phyloP scores from a whole-genome alignment of 2,797 vertebrate species.

The Telmatherina bonti region DNA sequence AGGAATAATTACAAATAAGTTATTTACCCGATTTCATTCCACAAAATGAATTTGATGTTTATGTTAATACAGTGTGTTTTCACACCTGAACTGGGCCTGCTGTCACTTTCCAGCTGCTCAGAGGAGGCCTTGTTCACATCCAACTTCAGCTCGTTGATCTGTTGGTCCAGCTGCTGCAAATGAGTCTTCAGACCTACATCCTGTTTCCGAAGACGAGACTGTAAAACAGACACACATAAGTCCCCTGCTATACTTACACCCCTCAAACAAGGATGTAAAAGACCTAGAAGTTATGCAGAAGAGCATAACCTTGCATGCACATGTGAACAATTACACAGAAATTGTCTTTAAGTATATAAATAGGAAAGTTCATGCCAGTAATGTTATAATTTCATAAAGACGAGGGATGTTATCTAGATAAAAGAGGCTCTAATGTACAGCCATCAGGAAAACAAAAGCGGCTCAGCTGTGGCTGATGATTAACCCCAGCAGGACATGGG shows the following conservation, averaged over 20 bases:
- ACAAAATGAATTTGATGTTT: neutral
- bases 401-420: conserved; percentile 41
- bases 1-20: conserved; percentile 5
- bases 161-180: conserved; percentile 92
- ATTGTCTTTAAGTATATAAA: conserved; percentile 2
- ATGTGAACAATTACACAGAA: conserved; percentile 3
- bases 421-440: conserved; percentile 72
- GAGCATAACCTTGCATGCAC: neutral
- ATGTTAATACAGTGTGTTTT: conserved; percentile 1
- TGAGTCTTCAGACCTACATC: conserved; percentile 92
- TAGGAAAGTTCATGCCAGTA: conserved; percentile 3
- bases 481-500: conserved; percentile 84
- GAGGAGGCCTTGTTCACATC: conserved; percentile 86
- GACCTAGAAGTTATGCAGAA: neutral
- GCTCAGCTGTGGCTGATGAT: conserved; percentile 83
- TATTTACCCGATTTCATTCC: conserved; percentile 1
- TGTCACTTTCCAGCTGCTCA: conserved; percentile 92
- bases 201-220: conserved; percentile 90
- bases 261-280: neutral
- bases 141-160: conserved; percentile 92
- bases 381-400: conserved; percentile 19
- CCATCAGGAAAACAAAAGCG: conserved; percentile 74
- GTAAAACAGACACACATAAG: conserved; percentile 38
- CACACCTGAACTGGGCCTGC: conserved; percentile 95
- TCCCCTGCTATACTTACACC: neutral